Conservation (phyloP, 2,113 vertebrate species). For the Pituophis catenifer region DNA sequence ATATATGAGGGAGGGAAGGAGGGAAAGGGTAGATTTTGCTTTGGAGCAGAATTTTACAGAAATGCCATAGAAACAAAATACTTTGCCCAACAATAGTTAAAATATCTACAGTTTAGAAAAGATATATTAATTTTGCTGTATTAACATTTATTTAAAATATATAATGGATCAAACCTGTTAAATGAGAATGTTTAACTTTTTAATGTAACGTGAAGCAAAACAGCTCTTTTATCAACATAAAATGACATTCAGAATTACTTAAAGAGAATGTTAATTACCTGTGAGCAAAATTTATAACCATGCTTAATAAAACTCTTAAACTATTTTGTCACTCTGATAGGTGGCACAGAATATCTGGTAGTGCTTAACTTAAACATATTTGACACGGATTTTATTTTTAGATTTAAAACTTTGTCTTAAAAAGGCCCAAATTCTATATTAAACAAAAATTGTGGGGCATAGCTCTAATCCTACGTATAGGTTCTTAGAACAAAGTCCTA, state of each 20-base stretch:
- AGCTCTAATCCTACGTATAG: neutral
- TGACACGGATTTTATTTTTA: neutral
- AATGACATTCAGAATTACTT: neutral
- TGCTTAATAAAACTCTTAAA: neutral
- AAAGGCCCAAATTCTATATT: neutral
- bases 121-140: neutral
- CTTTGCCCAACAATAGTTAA: constrained; percentile 5
- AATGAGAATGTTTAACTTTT: neutral
- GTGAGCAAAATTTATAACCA: neutral
- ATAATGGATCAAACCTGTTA: neutral
- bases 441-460: neutral
- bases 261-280: neutral
- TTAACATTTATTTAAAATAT: constrained; percentile 12
- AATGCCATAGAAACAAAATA: constrained; percentile 1
- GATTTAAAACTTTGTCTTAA: neutral
- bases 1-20: neutral
- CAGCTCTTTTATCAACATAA: neutral
- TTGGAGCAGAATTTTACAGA: constrained; percentile 19
- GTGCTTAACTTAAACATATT: neutral
- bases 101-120: neutral
- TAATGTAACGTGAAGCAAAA: neutral
- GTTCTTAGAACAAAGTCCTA: neutral
- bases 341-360: neutral
- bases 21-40: neutral
- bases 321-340: neutral